A percentile compares a stretch with the other conserved stretches of the same genome.
Conservation (phyloP, 2,888 invertebrate species). For the Vesta saturnalis region DNA sequence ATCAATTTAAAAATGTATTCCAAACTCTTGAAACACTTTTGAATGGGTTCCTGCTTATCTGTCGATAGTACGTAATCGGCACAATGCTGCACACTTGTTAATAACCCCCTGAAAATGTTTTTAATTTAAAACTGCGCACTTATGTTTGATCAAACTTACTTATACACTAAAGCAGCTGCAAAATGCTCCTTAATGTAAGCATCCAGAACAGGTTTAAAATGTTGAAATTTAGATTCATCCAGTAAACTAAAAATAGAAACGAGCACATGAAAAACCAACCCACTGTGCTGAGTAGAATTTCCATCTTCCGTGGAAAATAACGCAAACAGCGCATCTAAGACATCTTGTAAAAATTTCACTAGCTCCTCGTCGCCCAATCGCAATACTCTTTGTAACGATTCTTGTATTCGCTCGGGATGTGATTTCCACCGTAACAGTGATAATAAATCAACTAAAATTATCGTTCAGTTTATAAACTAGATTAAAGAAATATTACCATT, state of each 20-base stretch:
- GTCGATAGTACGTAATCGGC: constrained; percentile 87
- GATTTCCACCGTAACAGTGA: constrained; percentile 93
- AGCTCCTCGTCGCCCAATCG: constrained; percentile 89
- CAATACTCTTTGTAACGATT: constrained; percentile 83
- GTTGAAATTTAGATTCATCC: constrained; percentile 91
- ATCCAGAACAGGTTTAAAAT: constrained; percentile 93
- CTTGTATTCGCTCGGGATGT: constrained; percentile 86
- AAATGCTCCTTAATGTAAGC: constrained; percentile 95
- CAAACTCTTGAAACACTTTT: constrained; percentile 88
- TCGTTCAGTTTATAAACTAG: constrained; percentile 15
- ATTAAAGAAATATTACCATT: constrained; percentile 70
- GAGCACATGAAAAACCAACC: constrained; percentile 90
- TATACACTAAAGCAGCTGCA: constrained; percentile 93
- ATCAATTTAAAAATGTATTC: constrained; percentile 94
- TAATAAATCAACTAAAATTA: constrained; percentile 79
- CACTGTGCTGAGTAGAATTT: constrained; percentile 87
- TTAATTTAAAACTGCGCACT: constrained; percentile 45
- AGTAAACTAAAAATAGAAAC: constrained; percentile 92
- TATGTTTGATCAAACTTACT: too few species aligned
- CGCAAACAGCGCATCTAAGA: constrained; percentile 91
- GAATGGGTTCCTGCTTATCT: constrained; percentile 89
- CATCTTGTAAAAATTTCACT: constrained; percentile 94
- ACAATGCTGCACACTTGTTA: constrained; percentile 90
- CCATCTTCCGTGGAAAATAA: constrained; percentile 95
- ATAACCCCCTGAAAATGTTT: constrained; percentile 71